A percentile compares a stretch with the other conserved stretches of the same genome.
Conservation (phyloP, 1,140 invertebrate genomes). For the Anthonomus grandis region DNA sequence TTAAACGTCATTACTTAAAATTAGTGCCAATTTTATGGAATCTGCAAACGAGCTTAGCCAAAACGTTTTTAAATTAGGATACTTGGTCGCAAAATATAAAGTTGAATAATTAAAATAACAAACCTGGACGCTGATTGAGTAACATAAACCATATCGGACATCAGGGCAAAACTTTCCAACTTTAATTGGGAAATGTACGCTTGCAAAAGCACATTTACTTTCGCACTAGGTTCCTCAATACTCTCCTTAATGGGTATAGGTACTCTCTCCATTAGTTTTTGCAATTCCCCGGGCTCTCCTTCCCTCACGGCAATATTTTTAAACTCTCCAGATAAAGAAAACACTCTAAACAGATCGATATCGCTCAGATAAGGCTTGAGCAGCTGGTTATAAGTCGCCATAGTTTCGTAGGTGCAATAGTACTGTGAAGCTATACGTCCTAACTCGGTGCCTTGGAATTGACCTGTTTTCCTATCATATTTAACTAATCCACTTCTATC, state of each 20-base stretch:
- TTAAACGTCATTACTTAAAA: too few relatives aligned
- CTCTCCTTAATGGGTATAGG: constrained; percentile 99
- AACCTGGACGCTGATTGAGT: constrained; percentile 96
- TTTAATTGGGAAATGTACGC: constrained; percentile 99
- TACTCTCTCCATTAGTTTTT: constrained; percentile 95
- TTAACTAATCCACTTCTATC: constrained; percentile 92
- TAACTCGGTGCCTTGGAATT: constrained; percentile 85
- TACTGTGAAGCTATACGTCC: constrained; percentile 97
- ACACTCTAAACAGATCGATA: constrained; percentile 98
- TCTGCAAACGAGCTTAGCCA: too few relatives aligned
- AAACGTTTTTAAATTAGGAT: too few relatives aligned
- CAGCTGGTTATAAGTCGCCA: constrained; percentile 94
- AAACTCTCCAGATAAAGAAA: constrained; percentile 95
- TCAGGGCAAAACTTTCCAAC: constrained; percentile 95
- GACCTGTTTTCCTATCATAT: constrained; percentile 93
- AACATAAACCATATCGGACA: constrained; percentile 99
- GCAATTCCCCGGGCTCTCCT: constrained; percentile 96
- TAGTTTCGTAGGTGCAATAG: constrained; percentile 96
- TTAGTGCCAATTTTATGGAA: too few relatives aligned
- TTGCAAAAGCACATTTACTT: constrained; percentile 93
- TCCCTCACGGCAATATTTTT: constrained; percentile 91
- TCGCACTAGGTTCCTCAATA: constrained; percentile 97
- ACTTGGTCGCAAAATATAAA: too few relatives aligned
- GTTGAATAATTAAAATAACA: too few relatives aligned
- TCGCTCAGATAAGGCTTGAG: constrained; percentile 95